phyloP scores from a whole-genome alignment of 2,888 invertebrate species.

The Macrosiphum euphorbiae region DNA sequence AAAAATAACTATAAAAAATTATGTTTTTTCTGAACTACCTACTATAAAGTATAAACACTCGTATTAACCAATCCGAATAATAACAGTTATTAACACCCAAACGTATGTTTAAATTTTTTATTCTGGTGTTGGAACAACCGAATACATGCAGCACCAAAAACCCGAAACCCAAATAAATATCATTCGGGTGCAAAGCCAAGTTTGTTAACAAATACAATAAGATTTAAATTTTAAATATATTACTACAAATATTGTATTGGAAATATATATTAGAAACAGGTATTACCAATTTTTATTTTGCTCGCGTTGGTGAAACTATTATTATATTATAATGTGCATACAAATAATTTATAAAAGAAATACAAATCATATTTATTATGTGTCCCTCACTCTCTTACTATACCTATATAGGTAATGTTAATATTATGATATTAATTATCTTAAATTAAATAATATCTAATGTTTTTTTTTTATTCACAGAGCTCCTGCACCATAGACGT shows the following conservation, averaged over 20 bases:
- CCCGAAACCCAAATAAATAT: no score
- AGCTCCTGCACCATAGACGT: conserved; percentile 99
- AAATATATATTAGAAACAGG: neutral
- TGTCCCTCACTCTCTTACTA: neutral
- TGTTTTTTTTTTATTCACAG: conserved; percentile 72
- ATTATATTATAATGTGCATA: neutral
- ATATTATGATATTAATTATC: no score
- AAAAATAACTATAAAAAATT: no score
- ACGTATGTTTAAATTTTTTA: no score
- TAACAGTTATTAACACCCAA: no score
- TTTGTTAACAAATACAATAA: conserved; percentile 28
- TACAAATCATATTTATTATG: neutral
- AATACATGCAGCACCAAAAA: no score
- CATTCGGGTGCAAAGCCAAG: neutral
- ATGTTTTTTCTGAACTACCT: no score
- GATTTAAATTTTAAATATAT: neutral
- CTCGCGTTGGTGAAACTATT: neutral
- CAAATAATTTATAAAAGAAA: neutral
- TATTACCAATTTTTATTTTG: neutral
- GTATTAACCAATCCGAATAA: no score
- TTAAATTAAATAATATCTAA: neutral
- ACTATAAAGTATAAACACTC: no score
- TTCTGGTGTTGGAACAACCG: no score
- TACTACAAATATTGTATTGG: neutral
- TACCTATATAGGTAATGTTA: neutral